Evolutionary conservation across 1,140 invertebrate genomes (phyloP), one percentile per base, ranked within the genome.

Genomic region (Heliconius hewitsoni): DNA sequence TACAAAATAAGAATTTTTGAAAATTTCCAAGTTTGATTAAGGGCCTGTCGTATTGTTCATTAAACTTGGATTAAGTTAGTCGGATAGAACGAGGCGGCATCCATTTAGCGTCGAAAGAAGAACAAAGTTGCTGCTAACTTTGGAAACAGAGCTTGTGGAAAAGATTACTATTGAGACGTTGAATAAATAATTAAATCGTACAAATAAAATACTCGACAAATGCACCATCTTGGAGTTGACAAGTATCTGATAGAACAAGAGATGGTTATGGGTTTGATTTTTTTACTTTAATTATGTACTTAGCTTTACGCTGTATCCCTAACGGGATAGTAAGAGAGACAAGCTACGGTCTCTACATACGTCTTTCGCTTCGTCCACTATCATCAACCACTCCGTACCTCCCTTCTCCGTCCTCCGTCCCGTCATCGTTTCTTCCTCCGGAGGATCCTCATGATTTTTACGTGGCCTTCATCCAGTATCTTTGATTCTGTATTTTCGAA

Each of bases 1-100:
- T 89, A 9, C 39, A 27, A 73, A 66, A 73, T 70, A 71, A 73
- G 23, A 55, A 30, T 83, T 82, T 80, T 90, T 81, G 87, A 87
- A 91, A 46, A 91, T 88, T 92, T 86, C 90, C 91, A 95, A 95
- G 94, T 95, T 95, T 95, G 94, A 95, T 95, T 95, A 95, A 95
- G 91, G 93, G 91, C 86, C 94, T 95, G 94, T 95, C 94, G 91
- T 91, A 93, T 93, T 95, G 94, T 95, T 95, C 94, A 95, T 95
- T 95, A 93, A 95, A 95, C 93, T 94, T 95, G 93, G 93, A 95
- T 95, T 95, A 95, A 95, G 94, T 93, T 94, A 85, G 85, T 87
- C 89, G 89, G 87, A 87, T 91, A 87, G 84, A 93, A 93, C 90
- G 89, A 92, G 91, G 90, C 87, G 86, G 84, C 86, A 92, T 85